phyloP scores from a whole-genome alignment of 2,113 vertebrate species.

The Thunnus thynnus region DNA sequence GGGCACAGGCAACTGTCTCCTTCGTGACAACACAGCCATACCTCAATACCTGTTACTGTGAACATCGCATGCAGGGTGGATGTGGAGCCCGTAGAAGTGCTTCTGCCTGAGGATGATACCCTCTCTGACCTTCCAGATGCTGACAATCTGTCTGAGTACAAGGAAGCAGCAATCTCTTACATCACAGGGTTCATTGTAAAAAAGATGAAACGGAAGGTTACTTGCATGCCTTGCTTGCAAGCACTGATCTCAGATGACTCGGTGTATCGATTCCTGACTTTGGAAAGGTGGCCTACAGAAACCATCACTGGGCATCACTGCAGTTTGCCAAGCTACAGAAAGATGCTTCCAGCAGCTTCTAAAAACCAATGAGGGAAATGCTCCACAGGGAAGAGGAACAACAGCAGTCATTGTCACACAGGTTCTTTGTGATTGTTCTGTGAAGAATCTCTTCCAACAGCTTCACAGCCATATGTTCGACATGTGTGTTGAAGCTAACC shows the following conservation, averaged over 20 bases:
- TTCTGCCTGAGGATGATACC: neutral
- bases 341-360: neutral
- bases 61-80: neutral
- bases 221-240: constrained; percentile 5
- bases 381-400: neutral
- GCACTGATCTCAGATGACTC: too few relatives aligned
- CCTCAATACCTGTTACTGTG: neutral
- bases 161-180: neutral
- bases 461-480: too few relatives aligned
- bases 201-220: constrained; percentile 3
- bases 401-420: neutral
- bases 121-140: neutral
- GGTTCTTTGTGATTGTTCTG: too few relatives aligned
- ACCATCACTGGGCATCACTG: too few relatives aligned
- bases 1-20: constrained; percentile 1
- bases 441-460: too few relatives aligned
- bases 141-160: constrained; percentile 7
- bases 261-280: too few relatives aligned
- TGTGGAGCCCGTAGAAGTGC: neutral
- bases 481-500: too few relatives aligned
- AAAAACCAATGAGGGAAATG: neutral
- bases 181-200: neutral
- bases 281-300: too few relatives aligned
- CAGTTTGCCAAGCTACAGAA: too few relatives aligned
- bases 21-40: constrained; percentile 4